Conservation (phyloP, 1,140 invertebrate genomes). For the Halictus rubicundus region DNA sequence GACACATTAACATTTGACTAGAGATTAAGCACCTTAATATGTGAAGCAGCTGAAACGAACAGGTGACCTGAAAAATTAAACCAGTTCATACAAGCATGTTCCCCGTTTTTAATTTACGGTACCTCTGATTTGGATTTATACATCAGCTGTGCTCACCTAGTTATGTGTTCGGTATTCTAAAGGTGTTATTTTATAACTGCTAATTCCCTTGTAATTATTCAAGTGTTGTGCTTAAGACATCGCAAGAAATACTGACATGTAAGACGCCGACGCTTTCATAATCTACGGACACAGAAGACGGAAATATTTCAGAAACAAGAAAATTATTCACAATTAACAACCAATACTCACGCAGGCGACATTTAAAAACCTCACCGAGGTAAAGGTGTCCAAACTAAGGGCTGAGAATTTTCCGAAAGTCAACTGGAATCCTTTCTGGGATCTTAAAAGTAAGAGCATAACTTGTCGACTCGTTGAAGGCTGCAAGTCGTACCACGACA, state of each 20-base stretch:
- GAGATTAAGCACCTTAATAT: too few species aligned
- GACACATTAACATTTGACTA: too few species aligned
- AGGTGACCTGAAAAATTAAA: too few species aligned
- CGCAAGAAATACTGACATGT: not conserved
- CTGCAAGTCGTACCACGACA: not conserved
- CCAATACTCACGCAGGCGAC: not conserved
- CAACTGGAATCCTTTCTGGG: not conserved
- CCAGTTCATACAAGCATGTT: too few species aligned
- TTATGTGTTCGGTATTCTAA: too few species aligned
- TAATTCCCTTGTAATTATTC: not conserved
- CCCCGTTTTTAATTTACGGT: too few species aligned
- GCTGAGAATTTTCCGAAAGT: not conserved
- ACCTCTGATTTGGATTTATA: too few species aligned
- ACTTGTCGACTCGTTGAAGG: not conserved
- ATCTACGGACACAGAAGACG: not conserved
- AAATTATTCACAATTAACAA: not conserved
- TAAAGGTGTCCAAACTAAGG: not conserved
- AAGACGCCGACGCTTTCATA: not conserved
- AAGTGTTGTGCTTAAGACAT: not conserved
- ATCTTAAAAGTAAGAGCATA: not conserved
- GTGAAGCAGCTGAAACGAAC: too few species aligned
- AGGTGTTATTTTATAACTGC: too few species aligned
- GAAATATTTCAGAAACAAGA: not conserved
- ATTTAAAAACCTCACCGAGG: not conserved
- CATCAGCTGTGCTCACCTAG: too few species aligned